Base-by-base conservation (phyloP, 2,797 vertebrate genomes). In the Ibycter americanus region DNA sequence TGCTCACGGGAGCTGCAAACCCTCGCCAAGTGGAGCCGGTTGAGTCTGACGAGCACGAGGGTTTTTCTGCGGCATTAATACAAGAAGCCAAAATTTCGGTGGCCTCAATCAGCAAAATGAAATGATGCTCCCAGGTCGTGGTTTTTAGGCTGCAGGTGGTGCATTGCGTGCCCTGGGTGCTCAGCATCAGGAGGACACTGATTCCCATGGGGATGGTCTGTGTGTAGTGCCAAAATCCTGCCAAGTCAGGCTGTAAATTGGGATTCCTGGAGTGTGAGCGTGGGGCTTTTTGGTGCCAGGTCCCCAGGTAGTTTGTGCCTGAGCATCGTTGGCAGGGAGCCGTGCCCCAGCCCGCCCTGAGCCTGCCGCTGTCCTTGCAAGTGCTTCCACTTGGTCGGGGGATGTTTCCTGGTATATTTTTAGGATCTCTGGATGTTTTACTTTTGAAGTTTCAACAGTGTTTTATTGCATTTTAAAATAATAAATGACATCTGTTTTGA, bases 181-280 rank as follows among this genome's bases (percentile, higher is more conserved):
- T 32, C 23, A 3, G 68, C 5, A 4, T 31, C 3, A 3, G 32
- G 44, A 15, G 26, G 23, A 26, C 15, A 23, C n/a, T 1, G 4
- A 5, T 42, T 26, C 19, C 59, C 1, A 0, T 0, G 1, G n/a
- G n/a, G 38, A 10, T 7, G 73, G 15, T 42, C 7, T 18, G 18
- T 1, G 56, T 29, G 58, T 58, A 8, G 36, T 26, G 36, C 56
- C 0, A 1, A 46, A 71, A 34, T 16, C 1, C 0, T 0, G 1
- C 56, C 51, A 9, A n/a, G 29, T 2, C 1, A 1, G 55, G 56
- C 55, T 65, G 54, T 16, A 9, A 85, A 31, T 4, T 51, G 58
- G 7, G 58, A 25, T 32, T 52, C 58, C 67, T 49, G 46, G 8
- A 8, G 59, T 5, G 78, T 12, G 46, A 9, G 34, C 20, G 0